Conservation (phyloP, 2,797 vertebrate genomes). For the Leucoraja ocellata region DNA sequence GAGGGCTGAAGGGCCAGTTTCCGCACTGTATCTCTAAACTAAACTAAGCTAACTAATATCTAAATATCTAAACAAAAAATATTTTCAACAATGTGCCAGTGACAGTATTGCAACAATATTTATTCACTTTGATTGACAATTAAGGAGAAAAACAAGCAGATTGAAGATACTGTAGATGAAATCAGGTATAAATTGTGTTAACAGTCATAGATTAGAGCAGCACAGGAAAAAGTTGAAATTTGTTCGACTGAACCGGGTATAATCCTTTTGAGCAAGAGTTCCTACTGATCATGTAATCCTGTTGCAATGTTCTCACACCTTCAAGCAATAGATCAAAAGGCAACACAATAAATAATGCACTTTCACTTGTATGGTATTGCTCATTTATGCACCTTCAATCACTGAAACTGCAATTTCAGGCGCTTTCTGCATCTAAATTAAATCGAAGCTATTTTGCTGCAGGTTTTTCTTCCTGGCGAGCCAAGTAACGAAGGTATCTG, state of each 20-base stretch:
- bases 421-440: slow-evolving; percentile 53
- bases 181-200: too few relatives aligned
- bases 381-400: slow-evolving; percentile 60
- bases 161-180: neutral
- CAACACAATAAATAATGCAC: slow-evolving; percentile 37
- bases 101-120: neutral
- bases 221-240: neutral
- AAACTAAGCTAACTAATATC: too few relatives aligned
- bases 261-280: neutral
- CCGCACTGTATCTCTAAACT: too few relatives aligned
- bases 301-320: slow-evolving; percentile 34
- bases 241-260: neutral
- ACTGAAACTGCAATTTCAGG: slow-evolving; percentile 57
- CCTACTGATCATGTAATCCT: neutral
- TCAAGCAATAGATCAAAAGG: neutral
- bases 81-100: too few relatives aligned
- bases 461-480: slow-evolving; percentile 45
- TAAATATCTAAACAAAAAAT: too few relatives aligned
- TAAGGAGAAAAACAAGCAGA: neutral
- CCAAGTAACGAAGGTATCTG: slow-evolving; percentile 62
- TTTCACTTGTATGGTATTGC: slow-evolving; percentile 48
- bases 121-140: neutral
- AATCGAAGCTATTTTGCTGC: slow-evolving; percentile 40
- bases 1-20: too few relatives aligned
- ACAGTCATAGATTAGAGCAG: neutral